Evolutionary conservation across 2,113 vertebrate species (phyloP), one percentile per base, ranked within the genome.

Genomic region (Meleagris gallopavo): DNA sequence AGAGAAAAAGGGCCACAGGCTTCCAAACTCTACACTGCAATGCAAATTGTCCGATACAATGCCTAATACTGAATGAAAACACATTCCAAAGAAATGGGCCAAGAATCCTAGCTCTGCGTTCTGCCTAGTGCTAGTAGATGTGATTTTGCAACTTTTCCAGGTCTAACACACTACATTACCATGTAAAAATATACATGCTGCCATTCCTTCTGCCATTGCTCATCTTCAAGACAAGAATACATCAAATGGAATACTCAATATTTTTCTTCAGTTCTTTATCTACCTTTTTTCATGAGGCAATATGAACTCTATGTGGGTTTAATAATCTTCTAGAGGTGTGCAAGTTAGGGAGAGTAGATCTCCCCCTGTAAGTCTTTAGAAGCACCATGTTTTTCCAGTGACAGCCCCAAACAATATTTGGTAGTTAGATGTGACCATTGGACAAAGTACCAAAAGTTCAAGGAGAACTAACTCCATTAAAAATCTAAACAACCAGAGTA

Each of bases 21-120:
- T 70, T 13, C 2, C 50, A 88, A 12, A 1, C 11, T 29, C 60
- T 70, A 25, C 1, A 11, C 8, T 50, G 69, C 17, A 94, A 70
- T 66, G 13, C 69, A 88, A 70, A 62, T 12, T 3, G 6, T n/a
- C 11, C 0, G 0, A 62, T 36, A 38, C 25, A 22, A 52, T 16
- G 11, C 5, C 36, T 38, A 54, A 54, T 0, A 0, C 64, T 45
- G 55, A 86, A 83, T 67, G 25, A 81, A 88, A 95, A 74, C 34
- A 54, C 10, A 77, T 10, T 32, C 10, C 61, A 67, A 88, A 58
- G 14, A 94, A 82, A 13, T 11, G 13, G 43, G 46, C 10, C 13
- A 27, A 75, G 55, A 41, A 67, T 52, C 29, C 40, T 21, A 48
- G 12, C 19, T 69, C 66, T 43, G 57, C 52, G 40, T 18, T 40